Percentiles rank a stretch among this genome's conserved stretches.
These are phyloP conservation scores for Sylvicola cinctus DNA, from an alignment of 2,888 invertebrate genomes.

Conservation along the genomic window DNA sequence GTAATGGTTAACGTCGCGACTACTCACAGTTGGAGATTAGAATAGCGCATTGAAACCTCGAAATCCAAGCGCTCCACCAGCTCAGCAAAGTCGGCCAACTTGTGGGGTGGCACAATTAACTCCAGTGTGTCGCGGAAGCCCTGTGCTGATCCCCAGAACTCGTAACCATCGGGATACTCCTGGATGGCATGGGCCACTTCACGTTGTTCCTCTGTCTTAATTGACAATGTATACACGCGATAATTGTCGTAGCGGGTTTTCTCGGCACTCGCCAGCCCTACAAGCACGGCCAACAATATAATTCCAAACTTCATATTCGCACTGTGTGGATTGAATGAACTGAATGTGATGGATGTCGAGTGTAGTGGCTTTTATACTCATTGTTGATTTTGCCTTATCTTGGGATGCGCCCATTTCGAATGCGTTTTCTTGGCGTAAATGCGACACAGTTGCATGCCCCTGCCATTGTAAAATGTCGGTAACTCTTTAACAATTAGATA, in stretches of 20 bases:
- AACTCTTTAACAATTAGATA: no score
- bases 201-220: conserved; percentile 28
- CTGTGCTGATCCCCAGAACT: conserved; percentile 10
- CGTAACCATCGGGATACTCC: conserved; percentile 12
- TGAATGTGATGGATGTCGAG: no score
- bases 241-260: conserved; percentile 19
- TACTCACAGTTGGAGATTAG: conserved; percentile 19
- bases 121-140: conserved; percentile 15
- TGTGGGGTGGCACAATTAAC: conserved; percentile 28
- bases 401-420: no score
- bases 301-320: no score
- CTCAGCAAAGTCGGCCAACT: conserved; percentile 13
- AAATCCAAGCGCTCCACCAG: conserved; percentile 12
- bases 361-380: no score
- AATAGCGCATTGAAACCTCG: conserved; percentile 14
- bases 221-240: conserved; percentile 19
- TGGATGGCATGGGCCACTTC: conserved; percentile 17
- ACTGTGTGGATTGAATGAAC: no score
- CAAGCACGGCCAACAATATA: no score
- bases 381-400: no score
- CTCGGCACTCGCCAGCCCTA: background rate
- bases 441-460: no score
- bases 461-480: no score
- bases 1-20: background rate
- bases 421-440: no score